These are phyloP conservation scores for Prunella fulvescens DNA, from an alignment of 2,113 vertebrate species.

Conservation along the genomic window DNA sequence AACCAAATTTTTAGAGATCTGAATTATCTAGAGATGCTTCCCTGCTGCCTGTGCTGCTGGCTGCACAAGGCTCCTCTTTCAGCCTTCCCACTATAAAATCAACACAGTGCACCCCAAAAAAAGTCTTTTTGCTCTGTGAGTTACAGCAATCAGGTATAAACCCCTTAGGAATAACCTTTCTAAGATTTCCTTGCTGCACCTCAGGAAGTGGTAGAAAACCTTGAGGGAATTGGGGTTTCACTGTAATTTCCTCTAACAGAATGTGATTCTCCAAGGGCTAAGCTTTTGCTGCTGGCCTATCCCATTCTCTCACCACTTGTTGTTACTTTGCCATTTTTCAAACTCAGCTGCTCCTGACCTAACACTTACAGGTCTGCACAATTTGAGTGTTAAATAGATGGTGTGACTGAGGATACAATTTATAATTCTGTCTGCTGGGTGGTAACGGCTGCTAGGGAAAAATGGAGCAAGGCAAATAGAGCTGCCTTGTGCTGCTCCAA, in stretches of 20 bases:
- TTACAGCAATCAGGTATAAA: background rate
- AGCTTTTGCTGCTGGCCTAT: background rate
- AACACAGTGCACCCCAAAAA: background rate
- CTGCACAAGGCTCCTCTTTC: background rate
- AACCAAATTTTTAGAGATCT: background rate
- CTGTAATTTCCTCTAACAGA: background rate
- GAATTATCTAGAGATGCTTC: background rate
- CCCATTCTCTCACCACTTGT: fast-evolving
- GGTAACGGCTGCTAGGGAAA: background rate
- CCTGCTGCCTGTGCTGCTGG: background rate
- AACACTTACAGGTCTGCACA: fast-evolving
- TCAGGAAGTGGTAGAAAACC: background rate
- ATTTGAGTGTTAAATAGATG: background rate
- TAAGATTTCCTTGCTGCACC: background rate
- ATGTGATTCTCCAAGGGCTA: background rate
- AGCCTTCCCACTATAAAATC: background rate
- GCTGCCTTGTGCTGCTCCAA: background rate
- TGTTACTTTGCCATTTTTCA: background rate
- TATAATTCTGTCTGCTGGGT: background rate
- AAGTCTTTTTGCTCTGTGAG: background rate
- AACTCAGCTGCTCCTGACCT: background rate
- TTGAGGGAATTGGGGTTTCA: background rate
- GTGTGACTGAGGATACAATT: background rate
- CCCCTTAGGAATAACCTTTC: background rate
- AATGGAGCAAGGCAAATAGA: background rate